Evolutionary conservation across 2,797 vertebrate genomes (phyloP), one percentile per base, ranked within the genome.

Genomic region (Onychomys arenicola): DNA sequence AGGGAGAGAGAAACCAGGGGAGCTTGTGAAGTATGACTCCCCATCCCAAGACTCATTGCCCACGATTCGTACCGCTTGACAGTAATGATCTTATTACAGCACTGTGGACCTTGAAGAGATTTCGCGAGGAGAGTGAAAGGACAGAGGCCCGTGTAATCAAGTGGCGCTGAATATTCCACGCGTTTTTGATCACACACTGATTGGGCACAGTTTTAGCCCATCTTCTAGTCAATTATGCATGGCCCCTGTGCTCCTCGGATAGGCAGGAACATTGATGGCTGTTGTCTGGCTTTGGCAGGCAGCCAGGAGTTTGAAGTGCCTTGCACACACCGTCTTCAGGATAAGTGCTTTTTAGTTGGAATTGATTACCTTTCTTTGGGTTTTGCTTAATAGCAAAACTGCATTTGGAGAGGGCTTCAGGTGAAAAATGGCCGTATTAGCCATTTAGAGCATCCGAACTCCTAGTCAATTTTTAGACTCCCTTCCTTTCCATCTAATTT

Each of bases 31-130:
- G 98, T 98, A 98, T 98, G 99, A 98, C 98, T 98, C 98, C 98
- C 98, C 97, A 98, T 98, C 98, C 98, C 98, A 98, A 99, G 98
- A 99, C 98, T 98, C 98, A 98, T 99, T 98, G 98, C 98, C 98
- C 97, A 97, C 97, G 98, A 98, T 98, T 98, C 98, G 98, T 98
- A 98, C 97, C 98, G 98, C 98, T 98, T 98, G 99, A 98, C 98
- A 99, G 99, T 99, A 99, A 99, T 98, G 98, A 98, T 99, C 98
- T 98, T 99, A 98, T 99, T 99, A 99, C 98, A 98, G 98, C 98
- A 98, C 98, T 98, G 98, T 98, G 98, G 99, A 98, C 99, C 99
- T 99, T 99, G 99, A 99, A 99, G 98, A 99, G 98, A 98, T 98
- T 98, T 98, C 98, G 97, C 97, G 98, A 98, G 98, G 98, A 98